Base-by-base conservation (phyloP, 2,888 invertebrate species). In the Lottia gigantea region DNA sequence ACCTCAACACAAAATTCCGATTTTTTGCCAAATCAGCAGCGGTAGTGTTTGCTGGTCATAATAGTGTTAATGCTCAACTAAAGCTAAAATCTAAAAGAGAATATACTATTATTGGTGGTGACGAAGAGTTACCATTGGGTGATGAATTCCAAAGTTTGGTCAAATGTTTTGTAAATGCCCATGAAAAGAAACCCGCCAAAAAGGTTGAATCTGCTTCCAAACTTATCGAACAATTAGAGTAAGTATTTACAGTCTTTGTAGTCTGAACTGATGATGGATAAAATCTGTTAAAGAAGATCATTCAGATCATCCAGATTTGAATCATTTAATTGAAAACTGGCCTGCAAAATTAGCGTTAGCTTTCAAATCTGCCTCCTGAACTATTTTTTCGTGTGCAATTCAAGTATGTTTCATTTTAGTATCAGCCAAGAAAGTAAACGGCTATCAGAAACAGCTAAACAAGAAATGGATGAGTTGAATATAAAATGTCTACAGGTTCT, bases 61-160 rank as follows among this genome's bases (percentile, higher is more conserved):
- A 89, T 77, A 86, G 86, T 7, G 87, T 89, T 0, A 64, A 75
- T 1, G 86, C 87, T 1, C 88, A 89, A 71, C 78, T 89, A 3
- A 84, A 83, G 66, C 66, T 79, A 70, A 83, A 85, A 46, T 83
- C 84, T 2, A 85, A 86, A 69, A 73, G 88, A 82, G 88, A 84
- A 19, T 88, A 87, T 79, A 86, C 87, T 2, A 80, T 82, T 49
- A 79, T 87, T 2, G 87, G 85, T 25, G 85, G 86, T n/a, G 86
- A 88, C 70, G 87, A 88, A 75, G 85, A 85, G 67, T 77, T 88
- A 11, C 87, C 87, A 0, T 75, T 88, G 26, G 88, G 88, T 0
- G 87, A 88, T 63, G 88, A 88, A 76, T 88, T 88, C 67, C 87
- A 88, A 76, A 83, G 83, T 62, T 81, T 86, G 66, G 82, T 87